Evolutionary conservation across 64 coral and sea anemone species (phyloP).

Genomic region (Orbicella faveolata): DNA sequence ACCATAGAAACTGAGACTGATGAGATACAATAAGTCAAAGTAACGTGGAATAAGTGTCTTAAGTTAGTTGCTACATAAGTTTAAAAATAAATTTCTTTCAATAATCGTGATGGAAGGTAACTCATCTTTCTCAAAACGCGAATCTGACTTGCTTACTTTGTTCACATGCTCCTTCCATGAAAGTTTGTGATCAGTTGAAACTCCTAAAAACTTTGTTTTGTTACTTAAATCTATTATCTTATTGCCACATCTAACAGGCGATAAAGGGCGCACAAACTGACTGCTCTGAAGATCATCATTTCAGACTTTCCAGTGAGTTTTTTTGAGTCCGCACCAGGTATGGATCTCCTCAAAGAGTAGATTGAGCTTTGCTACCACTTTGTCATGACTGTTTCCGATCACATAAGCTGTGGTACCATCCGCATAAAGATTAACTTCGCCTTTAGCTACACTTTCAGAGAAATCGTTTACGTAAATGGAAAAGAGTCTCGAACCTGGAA

Average conservation of each 20-base stretch:
- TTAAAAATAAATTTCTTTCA: too few relatives aligned
- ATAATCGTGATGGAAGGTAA: too few relatives aligned
- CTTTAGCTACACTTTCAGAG: background rate
- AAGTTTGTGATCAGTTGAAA: too few relatives aligned
- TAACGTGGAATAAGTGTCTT: too few relatives aligned
- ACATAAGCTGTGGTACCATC: slow-evolving; percentile 8
- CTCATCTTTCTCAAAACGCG: too few relatives aligned
- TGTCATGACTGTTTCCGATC: background rate
- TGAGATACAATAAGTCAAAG: too few relatives aligned
- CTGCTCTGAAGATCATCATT: background rate
- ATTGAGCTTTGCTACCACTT: background rate
- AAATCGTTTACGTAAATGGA: slow-evolving; percentile 15
- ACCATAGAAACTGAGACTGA: too few relatives aligned
- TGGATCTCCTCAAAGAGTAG: background rate
- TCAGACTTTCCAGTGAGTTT: background rate
- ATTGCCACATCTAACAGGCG: background rate
- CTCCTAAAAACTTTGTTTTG: background rate
- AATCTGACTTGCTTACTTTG: too few relatives aligned
- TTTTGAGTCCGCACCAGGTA: background rate
- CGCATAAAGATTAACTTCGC: slow-evolving; percentile 6
- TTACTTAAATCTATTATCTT: too few relatives aligned
- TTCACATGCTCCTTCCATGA: too few relatives aligned
- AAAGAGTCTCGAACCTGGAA: background rate
- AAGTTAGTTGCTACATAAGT: too few relatives aligned
- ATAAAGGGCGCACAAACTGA: background rate